A percentile compares a stretch with the other conserved stretches of the same genome.
phyloP scores from a whole-genome alignment of 2,888 invertebrate genomes.

The Philhelius pedissequus region DNA sequence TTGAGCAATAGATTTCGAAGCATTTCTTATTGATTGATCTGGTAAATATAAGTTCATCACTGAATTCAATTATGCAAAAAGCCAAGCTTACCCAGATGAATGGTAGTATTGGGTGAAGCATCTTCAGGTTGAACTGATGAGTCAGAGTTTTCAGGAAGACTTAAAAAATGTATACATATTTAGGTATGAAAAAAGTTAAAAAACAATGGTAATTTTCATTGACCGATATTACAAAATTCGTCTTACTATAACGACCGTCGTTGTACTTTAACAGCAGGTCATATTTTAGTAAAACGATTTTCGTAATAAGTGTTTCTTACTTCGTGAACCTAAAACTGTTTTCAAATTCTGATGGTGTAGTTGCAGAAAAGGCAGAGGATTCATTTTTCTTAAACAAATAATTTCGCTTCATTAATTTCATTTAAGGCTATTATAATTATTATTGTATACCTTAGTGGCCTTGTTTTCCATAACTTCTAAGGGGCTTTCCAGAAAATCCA shows the following conservation, averaged over 20 bases:
- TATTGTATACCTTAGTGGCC: slow-evolving; percentile 20
- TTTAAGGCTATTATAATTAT: background rate
- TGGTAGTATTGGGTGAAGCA: too few relatives aligned
- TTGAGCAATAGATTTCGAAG: background rate
- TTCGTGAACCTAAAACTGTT: slow-evolving; percentile 43
- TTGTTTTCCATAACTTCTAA: slow-evolving; percentile 22
- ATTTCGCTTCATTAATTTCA: background rate
- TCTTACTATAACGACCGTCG: too few relatives aligned
- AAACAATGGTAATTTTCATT: too few relatives aligned
- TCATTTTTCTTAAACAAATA: slow-evolving; percentile 18
- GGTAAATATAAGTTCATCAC: background rate
- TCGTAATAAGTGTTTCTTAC: too few relatives aligned
- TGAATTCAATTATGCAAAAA: background rate
- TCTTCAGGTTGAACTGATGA: background rate
- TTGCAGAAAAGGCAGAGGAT: slow-evolving; percentile 20
- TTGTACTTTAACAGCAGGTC: too few relatives aligned
- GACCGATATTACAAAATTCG: too few relatives aligned
- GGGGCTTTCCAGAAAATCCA: background rate
- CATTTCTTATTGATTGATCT: slow-evolving; percentile 16
- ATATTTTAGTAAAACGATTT: too few relatives aligned
- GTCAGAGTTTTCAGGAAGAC: slow-evolving; percentile 32
- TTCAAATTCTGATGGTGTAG: slow-evolving; percentile 35
- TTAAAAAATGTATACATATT: too few relatives aligned
- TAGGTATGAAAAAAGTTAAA: too few relatives aligned
- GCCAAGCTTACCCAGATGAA: background rate